A percentile compares a stretch with the other conserved stretches of the same genome.
Conservation (phyloP, 2,113 vertebrate genomes). For the Solea solea region DNA sequence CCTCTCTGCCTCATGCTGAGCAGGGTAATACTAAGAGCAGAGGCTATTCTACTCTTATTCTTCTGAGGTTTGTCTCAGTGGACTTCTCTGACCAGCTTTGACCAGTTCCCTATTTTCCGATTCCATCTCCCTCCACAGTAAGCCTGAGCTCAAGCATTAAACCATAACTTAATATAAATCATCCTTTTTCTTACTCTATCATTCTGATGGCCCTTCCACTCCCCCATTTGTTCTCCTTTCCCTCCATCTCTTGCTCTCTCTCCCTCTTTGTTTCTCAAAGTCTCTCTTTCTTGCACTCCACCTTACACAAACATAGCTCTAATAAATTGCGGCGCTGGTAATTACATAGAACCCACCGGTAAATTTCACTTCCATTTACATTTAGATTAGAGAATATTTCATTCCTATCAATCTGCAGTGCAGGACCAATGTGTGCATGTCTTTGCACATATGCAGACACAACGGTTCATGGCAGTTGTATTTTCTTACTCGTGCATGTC, state of each 20-base stretch:
- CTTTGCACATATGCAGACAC: constrained; percentile 53
- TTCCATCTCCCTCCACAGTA: constrained; percentile 16
- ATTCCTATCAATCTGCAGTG: constrained; percentile 69
- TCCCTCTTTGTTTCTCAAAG: constrained; percentile 38
- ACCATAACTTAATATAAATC: constrained; percentile 68
- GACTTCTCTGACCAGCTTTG: constrained; percentile 27
- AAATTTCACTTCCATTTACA: constrained; percentile 82
- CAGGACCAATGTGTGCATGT: constrained; percentile 44
- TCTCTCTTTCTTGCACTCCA: constrained; percentile 49
- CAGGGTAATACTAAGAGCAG: constrained; percentile 12
- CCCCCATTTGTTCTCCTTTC: constrained; percentile 45
- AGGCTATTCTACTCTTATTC: constrained; percentile 19
- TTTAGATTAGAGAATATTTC: constrained; percentile 83
- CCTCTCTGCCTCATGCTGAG: constrained; percentile 32
- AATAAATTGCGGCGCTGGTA: constrained; percentile 78
- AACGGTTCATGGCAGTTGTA: constrained; percentile 58
- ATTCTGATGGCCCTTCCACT: constrained; percentile 45
- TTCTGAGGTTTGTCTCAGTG: constrained; percentile 30
- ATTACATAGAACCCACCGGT: constrained; percentile 79
- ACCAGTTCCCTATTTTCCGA: constrained; percentile 42
- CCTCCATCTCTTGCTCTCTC: constrained; percentile 5
- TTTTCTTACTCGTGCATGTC: constrained; percentile 29
- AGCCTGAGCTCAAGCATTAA: constrained; percentile 50
- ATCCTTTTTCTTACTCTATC: constrained; percentile 63
- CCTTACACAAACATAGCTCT: constrained; percentile 74